Conservation (phyloP, 2,797 vertebrate genomes). For the Arnoldichthys spilopterus region DNA sequence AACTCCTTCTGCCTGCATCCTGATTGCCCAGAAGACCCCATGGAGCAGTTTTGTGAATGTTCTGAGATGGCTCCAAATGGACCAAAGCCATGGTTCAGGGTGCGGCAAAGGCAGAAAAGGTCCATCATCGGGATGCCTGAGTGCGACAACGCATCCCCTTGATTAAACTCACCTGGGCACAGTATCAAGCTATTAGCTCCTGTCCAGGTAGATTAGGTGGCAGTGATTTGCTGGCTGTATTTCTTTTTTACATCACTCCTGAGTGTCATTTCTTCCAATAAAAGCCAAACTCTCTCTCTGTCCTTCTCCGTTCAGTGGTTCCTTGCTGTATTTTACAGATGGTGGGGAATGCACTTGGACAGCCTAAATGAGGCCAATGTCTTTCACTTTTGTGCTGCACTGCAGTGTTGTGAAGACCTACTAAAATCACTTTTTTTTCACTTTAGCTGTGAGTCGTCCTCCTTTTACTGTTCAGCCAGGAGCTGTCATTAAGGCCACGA, state of each 20-base stretch:
- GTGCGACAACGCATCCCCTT: conserved; percentile 47
- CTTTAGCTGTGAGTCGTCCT: conserved; percentile 13
- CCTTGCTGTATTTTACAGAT: conserved; percentile 35
- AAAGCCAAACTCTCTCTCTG: conserved; percentile 24
- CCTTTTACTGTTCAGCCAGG: conserved; percentile 21
- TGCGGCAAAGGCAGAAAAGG: conserved; percentile 33
- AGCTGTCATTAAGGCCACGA: conserved; percentile 43
- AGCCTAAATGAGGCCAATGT: conserved; percentile 27
- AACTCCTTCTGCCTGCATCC: conserved; percentile 14
- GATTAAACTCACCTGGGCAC: conserved; percentile 52
- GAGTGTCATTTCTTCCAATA: conserved; percentile 35
- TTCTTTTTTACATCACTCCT: conserved; percentile 48
- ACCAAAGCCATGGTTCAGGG: conserved; percentile 6
- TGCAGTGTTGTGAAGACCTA: conserved; percentile 8
- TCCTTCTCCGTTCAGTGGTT: conserved; percentile 37
- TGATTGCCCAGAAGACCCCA: conserved; percentile 34
- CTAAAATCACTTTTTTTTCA: conserved; percentile 9
- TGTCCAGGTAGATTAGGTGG: conserved; percentile 49
- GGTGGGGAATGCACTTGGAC: conserved; percentile 15
- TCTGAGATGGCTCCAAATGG: conserved; percentile 45
- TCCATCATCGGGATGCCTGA: conserved; percentile 29
- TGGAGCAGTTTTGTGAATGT: conserved; percentile 41
- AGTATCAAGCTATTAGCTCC: conserved; percentile 47
- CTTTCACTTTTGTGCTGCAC: conserved; percentile 5
- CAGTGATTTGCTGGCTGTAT: conserved; percentile 44